Base-by-base conservation (phyloP, 2,797 vertebrate genomes). In the Alfaro cultratus region DNA sequence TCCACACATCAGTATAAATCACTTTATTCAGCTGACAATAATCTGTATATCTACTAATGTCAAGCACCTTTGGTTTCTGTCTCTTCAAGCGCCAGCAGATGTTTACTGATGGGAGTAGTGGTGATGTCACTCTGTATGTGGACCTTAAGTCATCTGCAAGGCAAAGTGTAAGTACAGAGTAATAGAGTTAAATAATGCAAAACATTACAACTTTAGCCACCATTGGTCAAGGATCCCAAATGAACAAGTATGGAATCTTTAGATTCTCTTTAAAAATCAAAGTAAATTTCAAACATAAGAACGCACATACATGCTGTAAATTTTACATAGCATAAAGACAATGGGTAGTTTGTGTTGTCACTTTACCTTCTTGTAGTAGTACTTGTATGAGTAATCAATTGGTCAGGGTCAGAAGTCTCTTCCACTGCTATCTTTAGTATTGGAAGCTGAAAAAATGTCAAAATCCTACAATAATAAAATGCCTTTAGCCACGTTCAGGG, bases 81-180 rank as follows among this genome's bases (percentile, higher is more conserved):
- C 53, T 73, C 31, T 89, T 36, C 31, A 77, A 97, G 96, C 76
- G 72, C n/a, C 96, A 96, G 80, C 94, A 93, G 86, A 85, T 88
- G 43, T 96, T 94, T 89, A 79, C 91, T 39, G 95, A 96, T 83
- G 96, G 95, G 43, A 95, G 94, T 49, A 91, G 78, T 78, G 55
- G 88, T 73, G 95, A 96, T 5, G 67, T 88, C 46, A 92, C 75
- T 1, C 23, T 96, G 73, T 81, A 87, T n/a, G 91, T 95, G 60
- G 62, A 84, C 41, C 71, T 96, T 31, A 80, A 45, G 0, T 49
- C 74, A 23, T 39, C 83, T 11, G 10, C 72, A 21, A 64, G 8
- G 29, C 12, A 31, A 64, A 81, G 73, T 3, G 95, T 95, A 87
- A 93, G 93, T 88, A 76, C 26, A 72, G n/a, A 16, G 13, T 55